phyloP scores from a whole-genome alignment of 2,888 invertebrate genomes.

The Mythimna loreyi region DNA sequence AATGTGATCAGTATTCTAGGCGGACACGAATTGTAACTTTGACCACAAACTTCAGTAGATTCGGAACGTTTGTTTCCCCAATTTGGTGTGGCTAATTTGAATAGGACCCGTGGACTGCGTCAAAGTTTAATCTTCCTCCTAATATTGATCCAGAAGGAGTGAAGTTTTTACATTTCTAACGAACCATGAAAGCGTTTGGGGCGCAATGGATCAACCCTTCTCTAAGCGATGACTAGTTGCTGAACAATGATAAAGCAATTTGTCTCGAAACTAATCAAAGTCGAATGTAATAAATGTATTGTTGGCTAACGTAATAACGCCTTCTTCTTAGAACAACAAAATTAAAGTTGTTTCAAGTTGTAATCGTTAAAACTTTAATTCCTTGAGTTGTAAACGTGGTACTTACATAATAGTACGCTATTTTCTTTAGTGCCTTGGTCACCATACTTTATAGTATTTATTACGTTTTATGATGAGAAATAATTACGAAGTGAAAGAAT shows the following conservation, averaged over 20 bases:
- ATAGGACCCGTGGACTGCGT: constrained; percentile 72
- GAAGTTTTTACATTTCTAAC: constrained; percentile 84
- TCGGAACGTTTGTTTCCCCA: constrained; percentile 71
- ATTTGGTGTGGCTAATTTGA: constrained; percentile 77
- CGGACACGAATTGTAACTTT: constrained; percentile 68
- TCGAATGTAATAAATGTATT: constrained; percentile 38
- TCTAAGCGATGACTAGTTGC: constrained; percentile 61
- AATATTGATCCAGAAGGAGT: constrained; percentile 82
- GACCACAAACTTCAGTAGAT: constrained; percentile 72
- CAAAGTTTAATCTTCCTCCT: constrained; percentile 80
- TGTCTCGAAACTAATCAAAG: constrained; percentile 50
- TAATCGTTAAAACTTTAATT: constrained; percentile 8
- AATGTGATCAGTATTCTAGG: constrained; percentile 72
- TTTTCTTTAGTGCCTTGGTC: constrained; percentile 7
- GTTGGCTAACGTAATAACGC: constrained; percentile 36
- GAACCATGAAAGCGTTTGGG: constrained; percentile 77
- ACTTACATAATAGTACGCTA: neutral
- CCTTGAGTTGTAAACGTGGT: constrained; percentile 9
- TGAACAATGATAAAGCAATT: constrained; percentile 64
- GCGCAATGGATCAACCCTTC: constrained; percentile 73
- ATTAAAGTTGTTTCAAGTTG: constrained; percentile 22
- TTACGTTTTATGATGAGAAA: neutral
- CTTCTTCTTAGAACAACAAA: constrained; percentile 18
- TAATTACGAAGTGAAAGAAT: neutral
- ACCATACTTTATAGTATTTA: too few relatives aligned